Percentiles rank a stretch among this genome's conserved stretches.
Conservation (phyloP, 2,797 vertebrate species). For the Muraenolepis orangiensis region DNA sequence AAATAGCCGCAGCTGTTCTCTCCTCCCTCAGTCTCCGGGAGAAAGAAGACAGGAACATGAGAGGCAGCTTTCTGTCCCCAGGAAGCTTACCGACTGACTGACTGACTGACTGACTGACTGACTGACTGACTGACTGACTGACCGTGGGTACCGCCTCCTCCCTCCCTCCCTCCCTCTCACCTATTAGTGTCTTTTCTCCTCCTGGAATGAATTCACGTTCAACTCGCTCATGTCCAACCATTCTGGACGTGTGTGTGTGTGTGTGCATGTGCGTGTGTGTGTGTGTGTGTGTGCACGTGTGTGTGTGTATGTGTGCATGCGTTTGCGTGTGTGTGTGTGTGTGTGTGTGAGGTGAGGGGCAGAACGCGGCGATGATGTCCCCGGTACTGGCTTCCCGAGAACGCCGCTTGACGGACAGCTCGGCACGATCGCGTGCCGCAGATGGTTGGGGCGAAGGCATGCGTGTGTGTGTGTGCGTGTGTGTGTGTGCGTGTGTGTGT, state of each 20-base stretch:
- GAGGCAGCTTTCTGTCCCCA: neutral
- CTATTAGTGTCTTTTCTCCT: too few species aligned
- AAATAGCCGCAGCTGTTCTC: constrained; percentile 62
- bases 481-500: neutral
- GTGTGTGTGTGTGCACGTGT: too few species aligned
- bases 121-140: neutral
- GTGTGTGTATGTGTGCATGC: neutral
- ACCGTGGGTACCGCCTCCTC: neutral
- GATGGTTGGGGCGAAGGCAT: constrained; percentile 54
- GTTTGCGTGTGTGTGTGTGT: neutral
- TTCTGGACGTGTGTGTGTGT: too few species aligned
- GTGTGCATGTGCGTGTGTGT: too few species aligned
- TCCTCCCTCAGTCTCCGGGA: too few species aligned
- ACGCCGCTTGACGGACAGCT: constrained; percentile 56
- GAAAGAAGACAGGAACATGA: neutral
- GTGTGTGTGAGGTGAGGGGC: neutral
- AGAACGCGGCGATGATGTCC: constrained; percentile 53
- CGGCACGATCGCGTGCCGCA: constrained; percentile 64
- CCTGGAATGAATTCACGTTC: too few species aligned
- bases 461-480: neutral
- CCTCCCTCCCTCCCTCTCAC: too few species aligned
- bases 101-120: neutral
- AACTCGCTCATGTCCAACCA: too few species aligned
- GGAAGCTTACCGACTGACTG: neutral
- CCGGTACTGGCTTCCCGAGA: constrained; percentile 40